These are phyloP conservation scores for Drosophila falleni DNA, from an alignment of 2,888 invertebrate genomes.

Conservation along the genomic window DNA sequence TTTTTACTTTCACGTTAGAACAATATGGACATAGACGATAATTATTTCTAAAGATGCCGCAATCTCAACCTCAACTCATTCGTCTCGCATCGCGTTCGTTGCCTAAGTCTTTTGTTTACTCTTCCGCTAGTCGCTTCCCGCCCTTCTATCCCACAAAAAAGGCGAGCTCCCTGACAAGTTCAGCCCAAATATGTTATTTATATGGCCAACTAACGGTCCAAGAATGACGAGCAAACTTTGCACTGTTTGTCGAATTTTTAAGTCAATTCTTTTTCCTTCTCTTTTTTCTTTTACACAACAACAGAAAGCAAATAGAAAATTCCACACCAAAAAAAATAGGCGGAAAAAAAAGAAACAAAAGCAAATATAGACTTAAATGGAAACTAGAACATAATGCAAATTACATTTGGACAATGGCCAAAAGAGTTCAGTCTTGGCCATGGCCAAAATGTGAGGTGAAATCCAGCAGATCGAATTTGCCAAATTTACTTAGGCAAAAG, in stretches of 20 bases:
- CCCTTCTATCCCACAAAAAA: neutral
- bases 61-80: slow-evolving; percentile 37
- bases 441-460: slow-evolving; percentile 34
- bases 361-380: slow-evolving; percentile 60
- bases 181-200: slow-evolving; percentile 67
- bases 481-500: slow-evolving; percentile 25
- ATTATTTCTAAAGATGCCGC: slow-evolving; percentile 71
- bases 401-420: slow-evolving; percentile 62
- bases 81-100: slow-evolving; percentile 48
- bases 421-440: slow-evolving; percentile 31
- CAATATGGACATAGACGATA: slow-evolving; percentile 80
- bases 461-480: slow-evolving; percentile 40
- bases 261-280: slow-evolving; percentile 22
- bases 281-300: slow-evolving; percentile 35
- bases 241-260: slow-evolving; percentile 52
- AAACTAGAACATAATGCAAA: slow-evolving; percentile 69
- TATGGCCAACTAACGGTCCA: slow-evolving; percentile 69
- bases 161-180: slow-evolving; percentile 30
- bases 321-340: slow-evolving; percentile 20
- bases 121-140: slow-evolving; percentile 46
- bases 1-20: slow-evolving; percentile 81
- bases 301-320: slow-evolving; percentile 64
- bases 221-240: slow-evolving; percentile 59
- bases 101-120: slow-evolving; percentile 68
- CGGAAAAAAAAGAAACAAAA: slow-evolving; percentile 43